phyloP scores from a whole-genome alignment of 2,797 vertebrate species.

The Callimico goeldii region DNA sequence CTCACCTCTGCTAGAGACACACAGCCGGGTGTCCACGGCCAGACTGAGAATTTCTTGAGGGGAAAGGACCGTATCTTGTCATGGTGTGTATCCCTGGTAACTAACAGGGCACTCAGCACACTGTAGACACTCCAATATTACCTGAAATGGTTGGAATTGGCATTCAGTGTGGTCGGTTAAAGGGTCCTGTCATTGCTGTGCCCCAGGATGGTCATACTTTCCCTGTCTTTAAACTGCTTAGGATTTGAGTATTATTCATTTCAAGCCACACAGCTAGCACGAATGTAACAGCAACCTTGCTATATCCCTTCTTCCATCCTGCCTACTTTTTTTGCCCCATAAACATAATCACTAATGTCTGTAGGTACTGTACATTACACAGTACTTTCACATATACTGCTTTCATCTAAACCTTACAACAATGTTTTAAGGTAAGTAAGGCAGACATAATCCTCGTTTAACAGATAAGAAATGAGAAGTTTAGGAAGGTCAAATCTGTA shows the following conservation, averaged over 20 bases:
- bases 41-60: not conserved
- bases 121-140: not conserved
- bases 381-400: not conserved
- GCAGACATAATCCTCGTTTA: not conserved
- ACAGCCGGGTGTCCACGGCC: not conserved
- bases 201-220: not conserved
- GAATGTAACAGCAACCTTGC: not conserved
- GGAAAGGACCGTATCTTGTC: not conserved
- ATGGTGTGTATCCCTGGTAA: not conserved
- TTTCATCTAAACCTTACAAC: not conserved
- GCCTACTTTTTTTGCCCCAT: not conserved
- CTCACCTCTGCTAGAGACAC: not conserved
- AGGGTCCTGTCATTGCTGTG: not conserved
- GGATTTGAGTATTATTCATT: not conserved
- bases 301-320: not conserved
- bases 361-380: not conserved
- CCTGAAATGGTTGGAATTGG: not conserved
- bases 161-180: not conserved
- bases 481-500: not conserved
- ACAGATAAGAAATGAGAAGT: constrained; percentile 6
- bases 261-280: not conserved
- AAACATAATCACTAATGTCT: not conserved
- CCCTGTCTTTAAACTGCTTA: not conserved
- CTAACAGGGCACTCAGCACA: not conserved
- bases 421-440: not conserved